Percentiles rank a stretch among this genome's conserved stretches.
Evolutionary conservation across 2,113 vertebrate genomes (phyloP).

Genomic region (Typhlomys cinereus): DNA sequence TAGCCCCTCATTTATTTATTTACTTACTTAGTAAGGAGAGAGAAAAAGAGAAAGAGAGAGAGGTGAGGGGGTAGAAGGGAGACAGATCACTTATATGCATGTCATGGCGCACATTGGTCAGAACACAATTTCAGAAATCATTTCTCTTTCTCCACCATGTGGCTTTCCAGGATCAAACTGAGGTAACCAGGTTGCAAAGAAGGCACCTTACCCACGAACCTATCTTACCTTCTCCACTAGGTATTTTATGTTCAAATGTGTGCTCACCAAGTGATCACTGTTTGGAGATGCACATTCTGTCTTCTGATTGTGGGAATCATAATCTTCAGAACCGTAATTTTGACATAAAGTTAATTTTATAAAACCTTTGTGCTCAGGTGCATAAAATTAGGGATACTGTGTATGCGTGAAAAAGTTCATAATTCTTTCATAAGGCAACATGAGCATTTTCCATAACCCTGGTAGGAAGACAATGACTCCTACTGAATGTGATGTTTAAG

Average conservation of each 20-base stretch:
- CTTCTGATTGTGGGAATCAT: neutral
- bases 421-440: neutral
- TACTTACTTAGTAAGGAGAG: no score
- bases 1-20: no score
- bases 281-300: neutral
- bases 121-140: no score
- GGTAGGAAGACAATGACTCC: neutral
- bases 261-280: neutral
- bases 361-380: neutral
- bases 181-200: neutral
- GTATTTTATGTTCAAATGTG: neutral
- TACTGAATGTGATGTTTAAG: neutral
- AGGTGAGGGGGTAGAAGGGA: no score
- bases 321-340: neutral
- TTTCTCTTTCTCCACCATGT: no score
- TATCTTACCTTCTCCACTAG: neutral
- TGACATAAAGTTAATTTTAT: neutral
- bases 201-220: no score
- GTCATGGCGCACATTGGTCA: no score
- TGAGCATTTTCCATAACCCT: neutral
- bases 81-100: no score
- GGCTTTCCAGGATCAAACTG: neutral
- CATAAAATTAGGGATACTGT: neutral
- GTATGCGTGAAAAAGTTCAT: neutral
- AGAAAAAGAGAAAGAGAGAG: no score